Percentiles rank a stretch among this genome's conserved stretches.
Conservation (phyloP, 1,140 invertebrate genomes). For the Bombus difficillimus region DNA sequence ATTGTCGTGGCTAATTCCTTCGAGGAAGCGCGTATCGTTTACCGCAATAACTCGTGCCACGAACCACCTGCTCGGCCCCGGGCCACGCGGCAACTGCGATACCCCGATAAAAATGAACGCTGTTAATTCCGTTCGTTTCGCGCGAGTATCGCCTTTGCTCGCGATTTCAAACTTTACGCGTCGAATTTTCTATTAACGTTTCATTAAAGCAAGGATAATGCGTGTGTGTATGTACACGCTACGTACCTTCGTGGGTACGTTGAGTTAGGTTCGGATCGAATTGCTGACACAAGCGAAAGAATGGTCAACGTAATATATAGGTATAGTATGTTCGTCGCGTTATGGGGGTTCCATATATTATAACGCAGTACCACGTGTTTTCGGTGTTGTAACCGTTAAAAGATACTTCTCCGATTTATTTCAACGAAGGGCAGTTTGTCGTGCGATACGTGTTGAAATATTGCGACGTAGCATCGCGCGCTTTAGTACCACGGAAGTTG, state of each 20-base stretch:
- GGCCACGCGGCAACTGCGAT: constrained; percentile 3
- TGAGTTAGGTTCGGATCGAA: no score
- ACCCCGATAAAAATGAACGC: constrained; percentile 14
- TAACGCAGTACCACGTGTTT: not conserved
- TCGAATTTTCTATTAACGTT: not conserved
- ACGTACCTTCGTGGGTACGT: no score
- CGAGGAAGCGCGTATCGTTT: constrained; percentile 33
- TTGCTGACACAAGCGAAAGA: no score
- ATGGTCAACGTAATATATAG: not conserved
- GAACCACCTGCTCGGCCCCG: constrained; percentile 38
- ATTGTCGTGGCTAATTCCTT: constrained; percentile 36
- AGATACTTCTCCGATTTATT: not conserved
- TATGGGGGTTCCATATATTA: not conserved
- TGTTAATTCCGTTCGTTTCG: not conserved
- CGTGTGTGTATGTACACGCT: no score
- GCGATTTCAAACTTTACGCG: not conserved
- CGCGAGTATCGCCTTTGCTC: not conserved
- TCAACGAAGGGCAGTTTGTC: not conserved
- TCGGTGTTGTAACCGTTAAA: not conserved
- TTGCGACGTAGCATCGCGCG: not conserved
- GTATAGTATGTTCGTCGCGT: not conserved
- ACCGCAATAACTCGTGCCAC: constrained; percentile 25
- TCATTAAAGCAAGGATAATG: no score
- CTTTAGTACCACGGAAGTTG: not conserved
- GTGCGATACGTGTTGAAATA: not conserved